phyloP scores from a whole-genome alignment of 92 coral and sea anemone species.

The Pocillopora meandrina region DNA sequence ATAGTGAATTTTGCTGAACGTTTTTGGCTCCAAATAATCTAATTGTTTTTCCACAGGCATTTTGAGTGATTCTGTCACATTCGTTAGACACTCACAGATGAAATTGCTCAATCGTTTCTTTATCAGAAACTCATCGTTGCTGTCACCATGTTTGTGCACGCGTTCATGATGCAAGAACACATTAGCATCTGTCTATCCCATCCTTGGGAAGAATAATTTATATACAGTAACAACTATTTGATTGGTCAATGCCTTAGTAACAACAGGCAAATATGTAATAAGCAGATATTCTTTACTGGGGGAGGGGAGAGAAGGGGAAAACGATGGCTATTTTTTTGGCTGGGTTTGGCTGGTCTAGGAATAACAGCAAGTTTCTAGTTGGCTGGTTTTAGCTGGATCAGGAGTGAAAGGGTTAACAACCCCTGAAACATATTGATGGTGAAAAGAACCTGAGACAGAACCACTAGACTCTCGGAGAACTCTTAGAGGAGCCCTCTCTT shows the following conservation, averaged over 20 bases:
- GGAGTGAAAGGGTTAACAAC: constrained; percentile 38
- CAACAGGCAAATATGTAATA: not conserved
- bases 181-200: not conserved
- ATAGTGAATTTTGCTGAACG: too few relatives aligned
- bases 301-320: not conserved
- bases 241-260: constrained; percentile 5
- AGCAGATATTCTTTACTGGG: not conserved
- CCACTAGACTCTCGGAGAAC: too few relatives aligned
- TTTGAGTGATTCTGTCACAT: too few relatives aligned
- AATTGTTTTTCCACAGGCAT: too few relatives aligned
- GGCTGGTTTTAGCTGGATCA: constrained; percentile 26
- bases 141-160: not conserved
- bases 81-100: too few relatives aligned
- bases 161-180: not conserved
- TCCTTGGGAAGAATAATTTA: not conserved
- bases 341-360: constrained; percentile 25
- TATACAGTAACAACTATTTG: not conserved
- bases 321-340: not conserved
- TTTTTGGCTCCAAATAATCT: too few relatives aligned
- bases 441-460: too few relatives aligned
- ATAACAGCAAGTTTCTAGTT: not conserved
- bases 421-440: too few relatives aligned
- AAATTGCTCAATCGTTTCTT: not conserved
- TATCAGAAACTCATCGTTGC: not conserved
- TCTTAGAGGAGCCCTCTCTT: too few relatives aligned